phyloP scores from a whole-genome alignment of 2,888 invertebrate genomes.

The Tetranychus truncatus region DNA sequence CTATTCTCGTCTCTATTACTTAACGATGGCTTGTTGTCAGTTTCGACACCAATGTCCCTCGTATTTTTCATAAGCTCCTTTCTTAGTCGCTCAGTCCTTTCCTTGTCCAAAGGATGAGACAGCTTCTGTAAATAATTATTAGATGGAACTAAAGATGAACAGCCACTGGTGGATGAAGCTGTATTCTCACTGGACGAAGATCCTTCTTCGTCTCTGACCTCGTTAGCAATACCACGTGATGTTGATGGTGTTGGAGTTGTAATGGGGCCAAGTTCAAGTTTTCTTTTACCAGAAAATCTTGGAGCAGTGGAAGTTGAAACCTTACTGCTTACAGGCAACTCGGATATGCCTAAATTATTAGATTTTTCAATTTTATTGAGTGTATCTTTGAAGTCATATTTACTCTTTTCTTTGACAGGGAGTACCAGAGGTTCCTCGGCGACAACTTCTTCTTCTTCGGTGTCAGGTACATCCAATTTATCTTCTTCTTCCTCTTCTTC shows the following conservation, averaged over 20 bases:
- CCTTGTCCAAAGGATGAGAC: neutral
- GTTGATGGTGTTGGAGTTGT: neutral
- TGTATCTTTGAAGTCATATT: neutral
- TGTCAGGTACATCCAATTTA: neutral
- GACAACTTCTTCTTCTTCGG: neutral
- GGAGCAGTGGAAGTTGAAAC: neutral
- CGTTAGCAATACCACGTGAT: neutral
- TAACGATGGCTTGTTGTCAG: neutral
- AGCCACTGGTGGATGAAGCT: constrained; percentile 5
- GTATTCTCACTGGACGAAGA: constrained; percentile 6
- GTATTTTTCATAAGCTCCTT: constrained; percentile 10
- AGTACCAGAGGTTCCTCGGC: neutral
- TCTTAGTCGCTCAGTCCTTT: neutral
- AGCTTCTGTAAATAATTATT: neutral
- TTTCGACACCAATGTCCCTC: constrained; percentile 3
- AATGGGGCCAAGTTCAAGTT: neutral
- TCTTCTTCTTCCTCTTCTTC: neutral
- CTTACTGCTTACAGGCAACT: neutral
- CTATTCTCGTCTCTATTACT: neutral
- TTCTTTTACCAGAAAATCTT: neutral
- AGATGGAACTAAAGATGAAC: constrained; percentile 8
- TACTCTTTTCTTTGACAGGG: neutral
- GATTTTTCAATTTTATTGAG: neutral
- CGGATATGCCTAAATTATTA: neutral
- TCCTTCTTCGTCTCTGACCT: constrained; percentile 4